Evolutionary conservation across 2,113 vertebrate species (phyloP).

Genomic region (Nycticebus coucang): DNA sequence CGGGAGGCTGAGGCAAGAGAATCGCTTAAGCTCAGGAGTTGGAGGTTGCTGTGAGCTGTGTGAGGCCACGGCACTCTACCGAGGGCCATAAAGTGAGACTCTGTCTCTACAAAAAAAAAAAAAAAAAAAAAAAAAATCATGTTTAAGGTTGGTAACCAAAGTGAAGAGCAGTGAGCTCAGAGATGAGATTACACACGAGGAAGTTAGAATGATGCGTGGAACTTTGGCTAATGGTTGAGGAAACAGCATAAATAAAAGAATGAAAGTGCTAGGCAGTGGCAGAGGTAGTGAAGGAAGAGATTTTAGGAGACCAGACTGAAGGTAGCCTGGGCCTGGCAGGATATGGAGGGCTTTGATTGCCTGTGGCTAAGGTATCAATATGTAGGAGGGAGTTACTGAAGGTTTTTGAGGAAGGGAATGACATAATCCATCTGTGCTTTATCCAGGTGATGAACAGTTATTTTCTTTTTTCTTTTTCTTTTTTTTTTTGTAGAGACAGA

Average conservation of each 20-base stretch:
- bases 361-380: not conserved
- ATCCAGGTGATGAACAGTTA: not conserved
- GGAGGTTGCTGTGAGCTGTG: no score
- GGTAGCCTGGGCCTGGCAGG: not conserved
- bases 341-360: not conserved
- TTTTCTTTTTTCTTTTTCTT: no score
- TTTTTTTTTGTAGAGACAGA: no score
- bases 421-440: not conserved
- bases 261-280: not conserved
- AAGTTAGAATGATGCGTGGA: not conserved
- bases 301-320: not conserved
- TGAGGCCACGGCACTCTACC: no score
- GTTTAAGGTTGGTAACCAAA: not conserved
- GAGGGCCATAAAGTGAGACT: no score
- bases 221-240: not conserved
- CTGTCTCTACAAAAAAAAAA: no score
- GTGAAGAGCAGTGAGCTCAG: not conserved
- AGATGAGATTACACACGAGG: not conserved
- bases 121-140: no score
- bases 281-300: not conserved
- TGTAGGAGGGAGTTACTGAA: not conserved
- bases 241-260: not conserved
- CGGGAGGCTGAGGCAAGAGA: no score
- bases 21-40: no score
- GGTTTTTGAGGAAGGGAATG: not conserved